A percentile compares a stretch with the other conserved stretches of the same genome.
Evolutionary conservation across 2,888 invertebrate species (phyloP).

Genomic region (Caenorhabditis sulstoni): DNA sequence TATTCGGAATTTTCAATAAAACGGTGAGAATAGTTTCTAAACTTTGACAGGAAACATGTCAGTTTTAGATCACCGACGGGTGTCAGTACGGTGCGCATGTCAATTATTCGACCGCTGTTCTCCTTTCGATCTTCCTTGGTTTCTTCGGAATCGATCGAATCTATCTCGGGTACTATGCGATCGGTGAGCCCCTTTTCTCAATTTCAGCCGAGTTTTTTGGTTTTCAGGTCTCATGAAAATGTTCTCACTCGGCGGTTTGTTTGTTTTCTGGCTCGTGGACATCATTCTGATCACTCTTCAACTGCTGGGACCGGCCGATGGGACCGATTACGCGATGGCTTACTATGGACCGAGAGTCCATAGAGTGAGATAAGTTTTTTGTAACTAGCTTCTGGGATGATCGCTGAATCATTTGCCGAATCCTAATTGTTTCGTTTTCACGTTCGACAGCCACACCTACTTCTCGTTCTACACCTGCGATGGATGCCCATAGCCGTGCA

Average conservation of each 20-base stretch:
- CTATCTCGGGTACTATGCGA: slow-evolving; percentile 97
- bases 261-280: slow-evolving; percentile 91
- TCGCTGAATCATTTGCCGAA: not conserved
- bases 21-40: slow-evolving; percentile 31
- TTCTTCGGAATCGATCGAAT: slow-evolving; percentile 98
- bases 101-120: slow-evolving; percentile 84
- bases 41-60: not conserved
- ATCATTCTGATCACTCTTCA: slow-evolving; percentile 92
- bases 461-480: slow-evolving; percentile 50
- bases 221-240: slow-evolving; percentile 88
- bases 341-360: slow-evolving; percentile 81
- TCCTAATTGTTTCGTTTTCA: slow-evolving; percentile 22
- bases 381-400: no score
- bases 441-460: slow-evolving; percentile 48
- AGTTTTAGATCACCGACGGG: slow-evolving; percentile 61
- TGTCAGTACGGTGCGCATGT: slow-evolving; percentile 64
- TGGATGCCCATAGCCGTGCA: slow-evolving; percentile 29
- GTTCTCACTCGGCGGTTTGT: slow-evolving; percentile 96
- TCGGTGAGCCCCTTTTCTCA: slow-evolving; percentile 84
- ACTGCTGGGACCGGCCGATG: slow-evolving; percentile 82
- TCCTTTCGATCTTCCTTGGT: slow-evolving; percentile 95
- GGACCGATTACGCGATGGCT: slow-evolving; percentile 82
- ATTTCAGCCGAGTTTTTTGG: not conserved
- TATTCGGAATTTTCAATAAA: slow-evolving; percentile 48
- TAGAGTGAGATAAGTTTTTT: slow-evolving; percentile 53